Conservation (phyloP, 2,113 vertebrate genomes). For the Rattus norvegicus region DNA sequence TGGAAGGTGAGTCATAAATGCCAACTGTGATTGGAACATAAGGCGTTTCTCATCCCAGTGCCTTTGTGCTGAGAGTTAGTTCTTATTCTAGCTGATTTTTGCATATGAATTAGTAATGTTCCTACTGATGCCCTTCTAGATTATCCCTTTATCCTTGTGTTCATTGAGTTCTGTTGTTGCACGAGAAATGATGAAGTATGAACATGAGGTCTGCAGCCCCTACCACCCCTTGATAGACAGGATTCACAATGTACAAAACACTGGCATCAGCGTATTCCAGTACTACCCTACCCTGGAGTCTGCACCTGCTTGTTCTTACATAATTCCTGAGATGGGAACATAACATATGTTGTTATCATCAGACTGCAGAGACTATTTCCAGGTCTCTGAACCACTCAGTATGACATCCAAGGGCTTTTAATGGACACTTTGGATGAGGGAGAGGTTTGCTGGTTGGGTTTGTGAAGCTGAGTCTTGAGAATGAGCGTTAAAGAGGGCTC, state of each 20-base stretch:
- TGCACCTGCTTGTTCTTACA: neutral
- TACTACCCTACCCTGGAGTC: neutral
- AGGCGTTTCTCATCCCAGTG: neutral
- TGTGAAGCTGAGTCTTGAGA: neutral
- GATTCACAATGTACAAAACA: neutral
- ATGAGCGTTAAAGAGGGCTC: neutral
- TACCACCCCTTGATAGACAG: neutral
- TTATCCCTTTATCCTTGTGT: neutral
- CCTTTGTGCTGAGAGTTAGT: neutral
- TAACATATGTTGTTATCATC: neutral
- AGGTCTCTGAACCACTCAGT: neutral
- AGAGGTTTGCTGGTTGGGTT: neutral
- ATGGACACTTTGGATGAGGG: neutral
- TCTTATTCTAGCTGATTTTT: neutral
- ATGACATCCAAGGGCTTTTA: neutral
- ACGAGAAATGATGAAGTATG: neutral
- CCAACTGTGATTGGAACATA: neutral
- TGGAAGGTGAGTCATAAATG: neutral
- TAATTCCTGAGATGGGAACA: neutral
- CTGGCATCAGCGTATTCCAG: neutral
- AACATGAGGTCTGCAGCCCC: neutral
- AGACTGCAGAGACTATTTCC: neutral
- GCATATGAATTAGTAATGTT: neutral
- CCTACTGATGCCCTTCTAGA: neutral
- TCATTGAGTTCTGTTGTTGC: neutral